phyloP scores from a whole-genome alignment of 1,140 invertebrate genomes.

The Tetramorium alpestre region DNA sequence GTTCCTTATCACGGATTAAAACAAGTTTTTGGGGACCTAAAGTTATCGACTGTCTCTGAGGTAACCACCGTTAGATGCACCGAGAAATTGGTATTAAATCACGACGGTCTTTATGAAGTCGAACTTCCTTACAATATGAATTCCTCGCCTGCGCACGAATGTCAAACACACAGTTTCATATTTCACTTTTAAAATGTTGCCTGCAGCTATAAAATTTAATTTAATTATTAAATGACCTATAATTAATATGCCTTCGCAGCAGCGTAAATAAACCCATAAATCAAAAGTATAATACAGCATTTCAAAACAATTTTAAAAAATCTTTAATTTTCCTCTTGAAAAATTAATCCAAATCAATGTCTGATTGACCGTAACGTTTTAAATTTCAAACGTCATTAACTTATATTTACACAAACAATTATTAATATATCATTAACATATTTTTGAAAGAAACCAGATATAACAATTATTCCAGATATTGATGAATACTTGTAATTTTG shows the following conservation, averaged over 20 bases:
- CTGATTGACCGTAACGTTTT: not conserved
- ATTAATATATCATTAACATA: not conserved
- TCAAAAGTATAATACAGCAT: not conserved
- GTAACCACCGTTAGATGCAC: constrained; percentile 66
- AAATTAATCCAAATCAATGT: not conserved
- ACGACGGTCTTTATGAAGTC: constrained; percentile 50
- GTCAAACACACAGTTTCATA: not conserved
- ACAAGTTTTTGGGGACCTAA: constrained; percentile 1
- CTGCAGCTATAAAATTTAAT: constrained; percentile 7
- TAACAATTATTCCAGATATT: not conserved
- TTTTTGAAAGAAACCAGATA: not conserved
- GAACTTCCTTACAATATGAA: constrained; percentile 35
- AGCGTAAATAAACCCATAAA: not conserved
- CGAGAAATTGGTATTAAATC: constrained; percentile 71
- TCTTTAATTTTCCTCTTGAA: not conserved
- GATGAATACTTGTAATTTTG: not conserved
- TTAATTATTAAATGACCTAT: not conserved
- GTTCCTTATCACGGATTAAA: constrained; percentile 29
- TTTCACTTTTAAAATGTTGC: not conserved
- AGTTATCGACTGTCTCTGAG: constrained; percentile 76
- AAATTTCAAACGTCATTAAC: not conserved
- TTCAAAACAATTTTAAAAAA: not conserved
- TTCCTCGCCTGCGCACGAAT: constrained; percentile 20
- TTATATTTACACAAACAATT: not conserved
- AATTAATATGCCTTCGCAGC: not conserved